Conservation (phyloP, 2,113 vertebrate species). For the Gorsachius goisagi region DNA sequence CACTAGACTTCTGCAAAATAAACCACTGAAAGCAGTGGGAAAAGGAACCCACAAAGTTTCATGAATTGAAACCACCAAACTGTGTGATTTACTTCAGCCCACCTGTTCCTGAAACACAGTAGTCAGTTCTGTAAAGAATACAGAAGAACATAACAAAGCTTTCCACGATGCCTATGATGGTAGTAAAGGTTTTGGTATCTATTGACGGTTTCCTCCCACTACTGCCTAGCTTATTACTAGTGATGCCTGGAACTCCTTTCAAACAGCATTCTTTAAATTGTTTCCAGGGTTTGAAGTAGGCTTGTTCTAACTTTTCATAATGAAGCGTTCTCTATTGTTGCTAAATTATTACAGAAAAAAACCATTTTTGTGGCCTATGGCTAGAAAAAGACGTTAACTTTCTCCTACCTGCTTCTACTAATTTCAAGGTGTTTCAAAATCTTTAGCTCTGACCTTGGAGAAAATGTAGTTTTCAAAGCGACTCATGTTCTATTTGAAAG, state of each 20-base stretch:
- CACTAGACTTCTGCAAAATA: slow-evolving; percentile 8
- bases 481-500: background rate
- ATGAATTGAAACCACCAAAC: background rate
- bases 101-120: background rate
- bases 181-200: background rate
- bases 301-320: background rate
- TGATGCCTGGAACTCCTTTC: background rate
- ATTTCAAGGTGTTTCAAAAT: background rate
- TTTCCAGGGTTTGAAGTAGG: background rate
- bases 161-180: background rate
- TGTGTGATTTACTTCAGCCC: background rate
- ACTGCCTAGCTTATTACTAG: background rate
- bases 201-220: background rate
- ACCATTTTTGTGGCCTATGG: background rate
- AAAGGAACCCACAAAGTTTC: background rate
- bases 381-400: background rate
- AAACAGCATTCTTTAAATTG: background rate
- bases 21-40: background rate
- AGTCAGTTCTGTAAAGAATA: background rate
- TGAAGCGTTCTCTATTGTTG: background rate
- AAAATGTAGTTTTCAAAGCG: background rate
- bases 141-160: background rate
- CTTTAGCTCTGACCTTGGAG: background rate
- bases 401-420: background rate
- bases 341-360: background rate